phyloP scores from a whole-genome alignment of 2,113 vertebrate genomes.

The Zosterops hypoxanthus region DNA sequence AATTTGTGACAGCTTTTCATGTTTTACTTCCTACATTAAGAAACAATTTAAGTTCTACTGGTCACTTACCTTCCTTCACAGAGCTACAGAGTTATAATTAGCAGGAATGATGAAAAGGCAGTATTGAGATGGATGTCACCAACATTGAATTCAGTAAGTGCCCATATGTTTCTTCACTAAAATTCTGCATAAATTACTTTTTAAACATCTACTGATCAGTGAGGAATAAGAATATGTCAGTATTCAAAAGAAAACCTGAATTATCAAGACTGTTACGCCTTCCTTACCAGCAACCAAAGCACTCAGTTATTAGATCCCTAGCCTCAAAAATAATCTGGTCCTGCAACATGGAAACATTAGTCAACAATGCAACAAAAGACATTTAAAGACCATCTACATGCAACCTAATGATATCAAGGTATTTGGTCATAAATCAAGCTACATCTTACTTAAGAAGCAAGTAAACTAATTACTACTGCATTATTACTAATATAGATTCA shows the following conservation, averaged over 20 bases:
- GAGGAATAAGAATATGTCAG: neutral
- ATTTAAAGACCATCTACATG: neutral
- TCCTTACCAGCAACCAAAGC: neutral
- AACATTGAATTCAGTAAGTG: neutral
- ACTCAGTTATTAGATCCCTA: neutral
- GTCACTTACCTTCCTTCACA: neutral
- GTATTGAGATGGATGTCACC: too few species aligned
- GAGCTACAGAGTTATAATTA: neutral
- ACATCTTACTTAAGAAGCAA: neutral
- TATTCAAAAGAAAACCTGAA: neutral
- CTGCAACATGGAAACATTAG: neutral
- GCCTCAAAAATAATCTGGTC: neutral
- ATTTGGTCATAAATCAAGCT: neutral
- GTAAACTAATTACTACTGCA: neutral
- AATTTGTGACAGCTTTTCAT: accelerated
- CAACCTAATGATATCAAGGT: neutral
- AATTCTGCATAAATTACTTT: neutral
- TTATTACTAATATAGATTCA: neutral
- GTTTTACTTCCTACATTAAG: neutral
- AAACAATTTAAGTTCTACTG: neutral
- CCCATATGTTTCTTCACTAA: neutral
- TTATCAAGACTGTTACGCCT: neutral
- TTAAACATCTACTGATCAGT: neutral
- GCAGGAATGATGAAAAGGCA: neutral
- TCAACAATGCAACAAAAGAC: neutral